Conservation (phyloP, 2,797 vertebrate genomes). For the Lagodon rhomboides region DNA sequence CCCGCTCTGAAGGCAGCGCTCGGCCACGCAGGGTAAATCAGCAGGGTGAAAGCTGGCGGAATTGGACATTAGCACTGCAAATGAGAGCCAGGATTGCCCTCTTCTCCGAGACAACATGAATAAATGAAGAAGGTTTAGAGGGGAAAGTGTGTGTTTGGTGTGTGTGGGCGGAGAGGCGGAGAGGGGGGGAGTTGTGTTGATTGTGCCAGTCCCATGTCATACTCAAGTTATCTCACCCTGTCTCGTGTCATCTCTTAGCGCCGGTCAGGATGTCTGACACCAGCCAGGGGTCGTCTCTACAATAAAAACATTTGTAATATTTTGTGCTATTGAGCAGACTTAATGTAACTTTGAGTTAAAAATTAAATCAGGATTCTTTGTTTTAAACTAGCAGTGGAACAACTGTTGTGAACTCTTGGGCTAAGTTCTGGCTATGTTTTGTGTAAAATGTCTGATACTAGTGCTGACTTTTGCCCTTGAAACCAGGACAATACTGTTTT, state of each 20-base stretch:
- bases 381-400: neutral
- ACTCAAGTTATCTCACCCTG: conserved; percentile 80
- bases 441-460: neutral
- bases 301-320: conserved; percentile 69
- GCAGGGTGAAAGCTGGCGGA: conserved; percentile 93
- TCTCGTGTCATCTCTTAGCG: conserved; percentile 85
- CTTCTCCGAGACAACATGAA: conserved; percentile 83
- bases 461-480: neutral
- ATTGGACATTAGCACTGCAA: conserved; percentile 99
- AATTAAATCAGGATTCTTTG: neutral
- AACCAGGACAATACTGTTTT: neutral
- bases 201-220: conserved; percentile 70
- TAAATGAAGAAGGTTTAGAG: conserved; percentile 84
- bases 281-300: conserved; percentile 38
- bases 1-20: conserved; percentile 73
- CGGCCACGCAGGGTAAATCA: conserved; percentile 93
- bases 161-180: conserved; percentile 1
- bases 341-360: neutral
- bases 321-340: conserved; percentile 58
- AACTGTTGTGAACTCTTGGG: neutral
- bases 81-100: conserved; percentile 95
- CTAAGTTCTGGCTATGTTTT: neutral
- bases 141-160: conserved; percentile 44
- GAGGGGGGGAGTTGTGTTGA: conserved; percentile 23
- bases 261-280: conserved; percentile 90